phyloP scores from a whole-genome alignment of 2,797 vertebrate genomes.

The Ctenopoma multispine region DNA sequence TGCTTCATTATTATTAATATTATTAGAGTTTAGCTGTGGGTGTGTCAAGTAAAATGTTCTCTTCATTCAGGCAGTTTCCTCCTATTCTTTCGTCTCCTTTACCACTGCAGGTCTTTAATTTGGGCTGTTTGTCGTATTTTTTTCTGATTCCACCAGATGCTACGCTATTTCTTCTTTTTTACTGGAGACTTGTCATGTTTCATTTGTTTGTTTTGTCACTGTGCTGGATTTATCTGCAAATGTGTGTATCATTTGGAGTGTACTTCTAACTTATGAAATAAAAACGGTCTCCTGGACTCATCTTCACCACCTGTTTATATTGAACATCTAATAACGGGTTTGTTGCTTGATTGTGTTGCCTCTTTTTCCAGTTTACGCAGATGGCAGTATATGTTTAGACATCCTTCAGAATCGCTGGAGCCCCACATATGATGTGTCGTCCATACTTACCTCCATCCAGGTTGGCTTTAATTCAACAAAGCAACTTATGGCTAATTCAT shows the following conservation, averaged over 20 bases:
- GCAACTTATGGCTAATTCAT: not conserved
- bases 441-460: conserved; percentile 99
- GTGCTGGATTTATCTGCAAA: too few relatives aligned
- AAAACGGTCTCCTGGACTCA: not conserved
- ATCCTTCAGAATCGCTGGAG: conserved; percentile 99
- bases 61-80: conserved; percentile 15
- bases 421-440: conserved; percentile 97
- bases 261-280: too few relatives aligned
- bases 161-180: too few relatives aligned
- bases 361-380: conserved; percentile 92
- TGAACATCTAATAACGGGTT: not conserved
- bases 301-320: not conserved
- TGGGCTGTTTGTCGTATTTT: too few relatives aligned
- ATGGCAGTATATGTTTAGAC: conserved; percentile 99
- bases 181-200: too few relatives aligned
- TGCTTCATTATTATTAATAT: not conserved
- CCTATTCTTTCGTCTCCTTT: not conserved
- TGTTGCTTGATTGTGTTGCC: not conserved
- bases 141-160: too few relatives aligned
- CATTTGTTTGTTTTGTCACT: too few relatives aligned
- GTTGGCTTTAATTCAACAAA: conserved; percentile 72
- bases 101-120: not conserved
- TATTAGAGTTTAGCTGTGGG: too few relatives aligned
- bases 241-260: too few relatives aligned
- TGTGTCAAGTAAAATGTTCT: not conserved